Evolutionary conservation across 2,797 vertebrate genomes (phyloP).

Genomic region (Pseudotriccus pelzelni): DNA sequence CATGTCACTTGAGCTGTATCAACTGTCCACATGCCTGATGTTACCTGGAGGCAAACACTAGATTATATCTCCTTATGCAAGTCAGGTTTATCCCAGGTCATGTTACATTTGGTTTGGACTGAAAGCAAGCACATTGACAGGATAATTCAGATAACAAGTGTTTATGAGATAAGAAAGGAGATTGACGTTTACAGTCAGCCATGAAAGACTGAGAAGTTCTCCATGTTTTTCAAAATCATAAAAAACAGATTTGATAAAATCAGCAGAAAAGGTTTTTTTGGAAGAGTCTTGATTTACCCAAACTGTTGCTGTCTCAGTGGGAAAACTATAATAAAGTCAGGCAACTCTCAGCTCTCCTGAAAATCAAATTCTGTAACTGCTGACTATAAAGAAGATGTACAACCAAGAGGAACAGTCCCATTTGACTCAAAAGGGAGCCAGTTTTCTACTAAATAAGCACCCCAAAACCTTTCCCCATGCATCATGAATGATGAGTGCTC

Average conservation of each 20-base stretch:
- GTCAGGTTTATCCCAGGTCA: neutral
- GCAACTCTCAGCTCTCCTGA: neutral
- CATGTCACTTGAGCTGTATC: neutral
- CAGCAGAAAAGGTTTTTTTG: neutral
- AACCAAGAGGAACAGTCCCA: neutral
- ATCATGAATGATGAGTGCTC: neutral
- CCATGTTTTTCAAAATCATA: neutral
- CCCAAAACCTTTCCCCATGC: neutral
- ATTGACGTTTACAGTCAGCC: neutral
- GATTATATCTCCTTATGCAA: constrained; percentile 6
- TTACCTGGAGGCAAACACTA: neutral
- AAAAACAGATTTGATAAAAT: neutral
- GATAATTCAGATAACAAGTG: neutral
- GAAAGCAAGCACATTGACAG: neutral
- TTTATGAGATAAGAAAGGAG: neutral
- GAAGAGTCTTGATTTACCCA: neutral
- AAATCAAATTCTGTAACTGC: neutral
- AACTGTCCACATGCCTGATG: neutral
- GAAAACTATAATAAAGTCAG: neutral
- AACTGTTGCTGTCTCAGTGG: neutral
- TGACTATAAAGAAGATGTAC: neutral
- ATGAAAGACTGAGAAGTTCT: neutral
- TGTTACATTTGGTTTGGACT: neutral
- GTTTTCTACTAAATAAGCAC: neutral
- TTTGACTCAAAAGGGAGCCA: neutral